These are phyloP conservation scores for Pitangus sulphuratus DNA, from an alignment of 2,797 vertebrate genomes.

Conservation along the genomic window DNA sequence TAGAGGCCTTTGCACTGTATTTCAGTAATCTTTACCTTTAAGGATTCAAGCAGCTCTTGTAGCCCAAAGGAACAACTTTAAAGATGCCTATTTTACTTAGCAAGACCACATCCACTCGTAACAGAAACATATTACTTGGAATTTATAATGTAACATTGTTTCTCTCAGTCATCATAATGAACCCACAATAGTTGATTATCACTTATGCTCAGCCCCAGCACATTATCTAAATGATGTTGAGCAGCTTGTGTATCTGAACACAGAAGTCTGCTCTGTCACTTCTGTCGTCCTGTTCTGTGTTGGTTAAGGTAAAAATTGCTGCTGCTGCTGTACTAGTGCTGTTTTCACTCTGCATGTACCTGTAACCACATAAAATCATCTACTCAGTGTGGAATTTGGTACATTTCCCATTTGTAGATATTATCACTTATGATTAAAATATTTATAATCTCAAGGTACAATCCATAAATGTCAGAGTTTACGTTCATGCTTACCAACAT, in stretches of 20 bases:
- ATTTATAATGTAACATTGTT: constrained; percentile 46
- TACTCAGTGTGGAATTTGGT: background rate
- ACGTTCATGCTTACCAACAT: background rate
- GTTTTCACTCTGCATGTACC: background rate
- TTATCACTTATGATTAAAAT: background rate
- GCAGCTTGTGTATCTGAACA: constrained; percentile 4
- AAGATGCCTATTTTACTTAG: constrained; percentile 19
- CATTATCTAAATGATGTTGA: constrained; percentile 36
- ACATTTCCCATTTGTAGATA: background rate
- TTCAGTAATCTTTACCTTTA: constrained; percentile 19
- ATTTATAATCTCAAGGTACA: background rate
- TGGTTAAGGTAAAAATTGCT: background rate
- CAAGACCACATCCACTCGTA: background rate
- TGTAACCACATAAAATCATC: background rate
- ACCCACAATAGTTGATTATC: constrained; percentile 38
- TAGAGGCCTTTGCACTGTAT: background rate
- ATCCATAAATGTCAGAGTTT: background rate
- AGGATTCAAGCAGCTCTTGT: constrained; percentile 12
- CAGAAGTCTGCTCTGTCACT: background rate
- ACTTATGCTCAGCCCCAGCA: background rate
- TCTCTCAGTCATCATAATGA: constrained; percentile 50
- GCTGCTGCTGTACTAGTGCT: background rate
- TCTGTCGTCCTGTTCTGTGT: background rate
- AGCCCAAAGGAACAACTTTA: constrained; percentile 15
- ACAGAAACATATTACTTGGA: constrained; percentile 30